Base-by-base conservation (phyloP, 2,888 invertebrate species). In the Heliconius ethilla region DNA sequence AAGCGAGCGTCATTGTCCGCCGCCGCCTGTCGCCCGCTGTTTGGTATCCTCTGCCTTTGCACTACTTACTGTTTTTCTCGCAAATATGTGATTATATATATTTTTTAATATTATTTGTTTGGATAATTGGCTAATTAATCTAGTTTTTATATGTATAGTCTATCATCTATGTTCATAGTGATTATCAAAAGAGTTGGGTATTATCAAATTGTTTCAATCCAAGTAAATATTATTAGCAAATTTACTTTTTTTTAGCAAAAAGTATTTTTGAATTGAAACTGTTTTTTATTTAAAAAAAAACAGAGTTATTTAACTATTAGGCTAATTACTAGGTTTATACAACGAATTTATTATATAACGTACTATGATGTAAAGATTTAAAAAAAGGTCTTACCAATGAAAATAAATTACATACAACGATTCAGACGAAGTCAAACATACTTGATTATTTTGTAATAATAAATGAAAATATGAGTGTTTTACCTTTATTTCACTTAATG, bases 1-100 rank as follows among this genome's bases (percentile, higher is more conserved):
- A 88, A 88, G 87, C 87, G 86, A 82, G 85, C 84, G 82, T 86
- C 84, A 84, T 82, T 86, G 85, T 83, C 78, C 80, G 81, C 80
- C 75, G 79, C 79, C 82, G 81, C 67, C 82, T 84, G 85, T 82
- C 84, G 81, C 76, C 77, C 77, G 75, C 78, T 81, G 79, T 81
- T 82, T 78, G 59, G 81, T 76, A 66, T 33, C 33, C 45, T 51
- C 18, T 51, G 63, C 33, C 25, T 70, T 25, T 59, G 29, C 33
- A 22, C 55, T 25, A 40, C 62, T 37, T 73, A 11, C 3, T 37
- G 25, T 62, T 62, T 70, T 73, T 40, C 40, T 37, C 25, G 25
- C 37, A 62, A 62, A 37, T 73, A 70, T 45, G 7, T 27, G 2
- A 45, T 10, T 2, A 22, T 59, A 3, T 10, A 11, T 27, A 27